Evolutionary conservation across 2,888 invertebrate genomes (phyloP).

Genomic region (Epicampocera succincta): DNA sequence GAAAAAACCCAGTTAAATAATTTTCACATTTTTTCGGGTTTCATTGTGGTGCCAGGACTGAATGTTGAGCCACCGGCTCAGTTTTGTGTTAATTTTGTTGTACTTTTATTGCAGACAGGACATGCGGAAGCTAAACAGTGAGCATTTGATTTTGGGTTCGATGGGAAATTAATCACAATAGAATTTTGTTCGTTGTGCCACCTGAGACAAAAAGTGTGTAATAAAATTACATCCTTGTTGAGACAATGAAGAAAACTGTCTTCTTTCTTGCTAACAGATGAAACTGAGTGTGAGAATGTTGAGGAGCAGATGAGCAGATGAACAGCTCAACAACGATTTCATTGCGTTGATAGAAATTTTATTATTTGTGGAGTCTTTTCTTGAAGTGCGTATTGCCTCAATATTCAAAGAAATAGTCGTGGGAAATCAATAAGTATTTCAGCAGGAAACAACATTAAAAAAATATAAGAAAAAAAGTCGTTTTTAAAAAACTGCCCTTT

Average conservation of each 20-base stretch:
- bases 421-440: neutral
- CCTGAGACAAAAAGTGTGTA: neutral
- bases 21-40: too few relatives aligned
- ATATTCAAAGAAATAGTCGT: neutral
- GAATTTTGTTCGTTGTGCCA: neutral
- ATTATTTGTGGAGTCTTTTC: constrained; percentile 11
- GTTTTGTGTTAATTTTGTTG: too few relatives aligned
- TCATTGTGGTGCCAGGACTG: neutral
- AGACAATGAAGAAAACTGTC: neutral
- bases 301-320: neutral
- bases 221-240: neutral
- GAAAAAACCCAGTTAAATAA: too few relatives aligned
- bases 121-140: neutral
- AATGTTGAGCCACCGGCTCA: constrained; percentile 42
- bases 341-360: neutral
- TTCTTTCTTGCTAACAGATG: neutral
- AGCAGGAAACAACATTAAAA: neutral
- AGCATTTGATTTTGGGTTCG: neutral
- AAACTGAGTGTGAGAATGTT: neutral
- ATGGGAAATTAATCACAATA: neutral
- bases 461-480: too few relatives aligned
- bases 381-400: neutral
- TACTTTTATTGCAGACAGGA: constrained; percentile 17
- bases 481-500: too few relatives aligned
- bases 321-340: neutral